These are phyloP conservation scores for Thalpophila matura DNA, from an alignment of 2,888 invertebrate genomes.

Conservation along the genomic window DNA sequence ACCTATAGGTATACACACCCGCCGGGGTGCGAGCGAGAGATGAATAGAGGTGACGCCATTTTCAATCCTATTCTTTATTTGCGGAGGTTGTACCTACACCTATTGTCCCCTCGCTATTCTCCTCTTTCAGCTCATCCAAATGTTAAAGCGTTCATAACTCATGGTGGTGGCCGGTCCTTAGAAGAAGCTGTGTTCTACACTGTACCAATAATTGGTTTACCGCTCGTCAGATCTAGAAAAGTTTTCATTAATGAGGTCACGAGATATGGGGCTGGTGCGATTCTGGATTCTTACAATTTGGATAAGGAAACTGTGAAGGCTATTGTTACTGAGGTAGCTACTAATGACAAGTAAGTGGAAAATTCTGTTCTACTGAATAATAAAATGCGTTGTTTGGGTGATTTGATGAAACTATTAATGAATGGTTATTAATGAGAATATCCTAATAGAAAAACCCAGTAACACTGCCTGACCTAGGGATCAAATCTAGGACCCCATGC, in stretches of 20 bases:
- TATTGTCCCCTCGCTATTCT: too few species aligned
- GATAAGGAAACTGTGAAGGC: constrained; percentile 78
- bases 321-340: constrained; percentile 73
- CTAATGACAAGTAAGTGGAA: constrained; percentile 75
- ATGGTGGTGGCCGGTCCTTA: constrained; percentile 84
- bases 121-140: constrained; percentile 82
- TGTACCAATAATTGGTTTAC: constrained; percentile 84
- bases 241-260: constrained; percentile 82
- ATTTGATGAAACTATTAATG: too few species aligned
- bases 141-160: constrained; percentile 83
- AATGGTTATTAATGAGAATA: too few species aligned
- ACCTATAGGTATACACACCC: too few species aligned
- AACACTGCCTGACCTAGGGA: too few species aligned
- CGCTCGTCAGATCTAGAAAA: constrained; percentile 78
- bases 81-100: too few species aligned
- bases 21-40: too few species aligned
- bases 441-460: too few species aligned
- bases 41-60: too few species aligned
- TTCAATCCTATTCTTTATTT: too few species aligned
- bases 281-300: constrained; percentile 80
- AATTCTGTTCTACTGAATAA: background rate
- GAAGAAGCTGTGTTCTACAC: constrained; percentile 86
- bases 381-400: too few species aligned
- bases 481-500: too few species aligned
- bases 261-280: constrained; percentile 80